Evolutionary conservation across 2,888 invertebrate species (phyloP).

Genomic region (Andricus quercusramuli): DNA sequence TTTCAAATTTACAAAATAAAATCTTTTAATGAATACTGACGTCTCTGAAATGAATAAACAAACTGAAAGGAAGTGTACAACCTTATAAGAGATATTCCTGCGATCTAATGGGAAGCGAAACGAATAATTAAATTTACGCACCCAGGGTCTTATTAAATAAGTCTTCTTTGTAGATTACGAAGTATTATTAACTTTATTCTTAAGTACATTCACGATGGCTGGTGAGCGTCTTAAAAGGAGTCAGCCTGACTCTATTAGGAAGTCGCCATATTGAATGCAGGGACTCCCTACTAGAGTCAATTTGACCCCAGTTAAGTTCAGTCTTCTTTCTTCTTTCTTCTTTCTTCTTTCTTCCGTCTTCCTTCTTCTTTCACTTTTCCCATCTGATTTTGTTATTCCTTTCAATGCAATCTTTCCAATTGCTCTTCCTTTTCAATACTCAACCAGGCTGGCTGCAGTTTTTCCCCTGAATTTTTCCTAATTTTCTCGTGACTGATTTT

Average conservation of each 20-base stretch:
- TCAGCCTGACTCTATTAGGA: slow-evolving; percentile 99
- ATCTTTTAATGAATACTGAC: neutral
- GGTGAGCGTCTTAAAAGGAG: slow-evolving; percentile 88
- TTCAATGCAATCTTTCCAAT: neutral
- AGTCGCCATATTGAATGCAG: slow-evolving; percentile 90
- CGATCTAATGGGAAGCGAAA: neutral
- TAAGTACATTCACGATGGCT: slow-evolving; percentile 58
- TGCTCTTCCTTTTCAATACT: neutral
- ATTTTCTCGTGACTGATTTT: no score
- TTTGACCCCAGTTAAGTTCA: slow-evolving; percentile 92
- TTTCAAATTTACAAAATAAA: slow-evolving; percentile 1
- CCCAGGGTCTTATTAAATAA: slow-evolving; percentile 44
- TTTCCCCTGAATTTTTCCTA: no score
- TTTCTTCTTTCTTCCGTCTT: slow-evolving; percentile 49
- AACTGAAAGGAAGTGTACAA: neutral
- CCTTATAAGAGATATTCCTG: neutral
- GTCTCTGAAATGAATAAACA: slow-evolving; percentile 9
- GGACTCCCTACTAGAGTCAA: slow-evolving; percentile 99
- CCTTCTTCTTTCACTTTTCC: slow-evolving; percentile 46
- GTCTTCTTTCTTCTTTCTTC: slow-evolving; percentile 71
- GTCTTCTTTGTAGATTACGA: slow-evolving; percentile 54
- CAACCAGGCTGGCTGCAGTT: no score
- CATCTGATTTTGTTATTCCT: neutral
- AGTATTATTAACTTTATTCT: slow-evolving; percentile 51
- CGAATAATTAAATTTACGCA: slow-evolving; percentile 4